phyloP scores from a whole-genome alignment of 2,797 vertebrate genomes.

The Fundulus diaphanus region DNA sequence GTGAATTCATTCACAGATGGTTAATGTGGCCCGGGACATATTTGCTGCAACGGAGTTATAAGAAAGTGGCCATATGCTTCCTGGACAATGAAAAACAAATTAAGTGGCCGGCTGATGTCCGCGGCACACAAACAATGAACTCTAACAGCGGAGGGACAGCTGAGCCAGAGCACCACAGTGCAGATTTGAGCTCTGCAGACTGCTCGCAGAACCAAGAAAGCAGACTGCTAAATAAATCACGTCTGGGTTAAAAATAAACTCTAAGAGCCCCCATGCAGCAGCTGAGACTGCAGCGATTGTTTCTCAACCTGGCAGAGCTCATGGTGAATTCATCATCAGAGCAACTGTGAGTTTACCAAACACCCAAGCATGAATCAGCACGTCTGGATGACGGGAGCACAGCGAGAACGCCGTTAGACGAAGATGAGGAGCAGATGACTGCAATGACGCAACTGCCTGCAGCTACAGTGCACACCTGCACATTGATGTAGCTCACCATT shows the following conservation, averaged over 20 bases:
- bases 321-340: constrained; percentile 48
- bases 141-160: background rate
- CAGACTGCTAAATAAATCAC: constrained; percentile 73
- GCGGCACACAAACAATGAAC: background rate
- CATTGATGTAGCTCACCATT: constrained; percentile 1
- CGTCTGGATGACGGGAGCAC: constrained; percentile 25
- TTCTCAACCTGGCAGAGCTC: constrained; percentile 46
- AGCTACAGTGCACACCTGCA: background rate
- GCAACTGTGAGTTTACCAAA: constrained; percentile 44
- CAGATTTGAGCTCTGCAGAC: constrained; percentile 46
- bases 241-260: constrained; percentile 71
- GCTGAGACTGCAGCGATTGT: constrained; percentile 46
- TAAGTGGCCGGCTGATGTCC: background rate
- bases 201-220: constrained; percentile 48
- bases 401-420: constrained; percentile 10
- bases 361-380: constrained; percentile 55
- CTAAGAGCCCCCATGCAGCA: constrained; percentile 37
- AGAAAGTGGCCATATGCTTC: background rate
- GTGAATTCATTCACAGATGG: background rate
- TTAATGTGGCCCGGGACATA: background rate
- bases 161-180: background rate
- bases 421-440: constrained; percentile 16
- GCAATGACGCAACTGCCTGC: constrained; percentile 8
- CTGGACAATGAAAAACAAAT: background rate
- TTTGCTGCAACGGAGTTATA: background rate